These are phyloP conservation scores for Equus quagga DNA, from an alignment of 2,113 vertebrate genomes.

Conservation along the genomic window DNA sequence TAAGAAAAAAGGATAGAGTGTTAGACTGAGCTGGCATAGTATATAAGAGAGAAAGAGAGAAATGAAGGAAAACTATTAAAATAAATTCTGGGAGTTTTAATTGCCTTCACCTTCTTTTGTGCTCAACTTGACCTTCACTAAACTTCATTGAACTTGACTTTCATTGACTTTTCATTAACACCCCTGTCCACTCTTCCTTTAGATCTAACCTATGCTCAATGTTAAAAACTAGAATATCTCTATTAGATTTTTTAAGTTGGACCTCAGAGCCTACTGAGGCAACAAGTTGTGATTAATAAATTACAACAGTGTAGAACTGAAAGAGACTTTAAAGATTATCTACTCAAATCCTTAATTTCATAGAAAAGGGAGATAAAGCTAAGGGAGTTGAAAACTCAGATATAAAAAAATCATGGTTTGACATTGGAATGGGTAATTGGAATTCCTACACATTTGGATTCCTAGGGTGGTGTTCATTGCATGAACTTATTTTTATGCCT, in stretches of 20 bases:
- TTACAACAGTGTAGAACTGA: neutral
- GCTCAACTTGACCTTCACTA: neutral
- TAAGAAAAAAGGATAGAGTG: neutral
- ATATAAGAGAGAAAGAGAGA: neutral
- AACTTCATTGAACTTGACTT: no score
- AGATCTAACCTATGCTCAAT: neutral
- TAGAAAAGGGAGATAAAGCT: neutral
- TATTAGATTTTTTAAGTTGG: neutral
- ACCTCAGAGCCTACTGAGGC: neutral
- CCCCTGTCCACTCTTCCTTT: neutral
- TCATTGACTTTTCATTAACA: neutral
- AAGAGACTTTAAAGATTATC: neutral
- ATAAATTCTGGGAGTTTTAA: neutral
- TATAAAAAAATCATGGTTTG: neutral
- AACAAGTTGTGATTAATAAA: neutral
- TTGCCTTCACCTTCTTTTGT: slow-evolving; percentile 23
- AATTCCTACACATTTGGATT: neutral
- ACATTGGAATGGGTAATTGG: neutral
- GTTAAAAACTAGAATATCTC: neutral
- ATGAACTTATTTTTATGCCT: neutral
- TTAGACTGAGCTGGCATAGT: neutral
- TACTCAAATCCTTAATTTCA: neutral
- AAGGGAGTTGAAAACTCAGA: neutral
- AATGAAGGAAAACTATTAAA: neutral
- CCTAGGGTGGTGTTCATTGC: neutral